A percentile compares a stretch with the other conserved stretches of the same genome.
Evolutionary conservation across 2,797 vertebrate genomes (phyloP).

Genomic region (Ambastaia sidthimunki): DNA sequence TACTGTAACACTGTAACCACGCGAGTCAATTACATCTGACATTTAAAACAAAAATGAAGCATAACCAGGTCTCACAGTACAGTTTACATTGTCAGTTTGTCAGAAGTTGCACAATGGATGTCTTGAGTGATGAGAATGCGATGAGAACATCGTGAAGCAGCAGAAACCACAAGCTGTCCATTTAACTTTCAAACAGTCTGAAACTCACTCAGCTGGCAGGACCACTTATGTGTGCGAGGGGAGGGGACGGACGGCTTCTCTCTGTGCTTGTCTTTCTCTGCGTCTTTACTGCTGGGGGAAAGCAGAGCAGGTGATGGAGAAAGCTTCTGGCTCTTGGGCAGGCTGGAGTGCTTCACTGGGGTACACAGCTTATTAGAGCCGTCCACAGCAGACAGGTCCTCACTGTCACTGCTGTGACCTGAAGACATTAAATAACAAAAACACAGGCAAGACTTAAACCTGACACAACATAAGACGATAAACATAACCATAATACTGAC

Average conservation of each 20-base stretch:
- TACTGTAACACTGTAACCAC: background rate
- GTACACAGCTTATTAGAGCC: constrained; percentile 82
- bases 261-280: constrained; percentile 87
- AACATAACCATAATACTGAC: too few relatives aligned
- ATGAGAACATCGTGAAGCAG: background rate
- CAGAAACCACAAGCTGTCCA: background rate
- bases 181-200: background rate
- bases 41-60: too few relatives aligned
- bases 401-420: constrained; percentile 98
- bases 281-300: constrained; percentile 84
- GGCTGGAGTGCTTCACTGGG: constrained; percentile 80
- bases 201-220: constrained; percentile 85
- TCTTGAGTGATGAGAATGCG: background rate
- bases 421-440: constrained; percentile 15
- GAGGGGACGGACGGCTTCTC: constrained; percentile 87
- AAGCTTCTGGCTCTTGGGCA: constrained; percentile 84
- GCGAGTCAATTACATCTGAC: too few relatives aligned
- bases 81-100: too few relatives aligned
- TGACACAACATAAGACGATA: too few relatives aligned
- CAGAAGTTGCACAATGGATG: background rate
- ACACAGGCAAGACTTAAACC: too few relatives aligned
- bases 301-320: constrained; percentile 79
- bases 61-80: background rate
- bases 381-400: constrained; percentile 85
- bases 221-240: constrained; percentile 93